Percentiles rank a stretch among this genome's conserved stretches.
Evolutionary conservation across 2,113 vertebrate genomes (phyloP).

Genomic region (Corydoras maculifer): DNA sequence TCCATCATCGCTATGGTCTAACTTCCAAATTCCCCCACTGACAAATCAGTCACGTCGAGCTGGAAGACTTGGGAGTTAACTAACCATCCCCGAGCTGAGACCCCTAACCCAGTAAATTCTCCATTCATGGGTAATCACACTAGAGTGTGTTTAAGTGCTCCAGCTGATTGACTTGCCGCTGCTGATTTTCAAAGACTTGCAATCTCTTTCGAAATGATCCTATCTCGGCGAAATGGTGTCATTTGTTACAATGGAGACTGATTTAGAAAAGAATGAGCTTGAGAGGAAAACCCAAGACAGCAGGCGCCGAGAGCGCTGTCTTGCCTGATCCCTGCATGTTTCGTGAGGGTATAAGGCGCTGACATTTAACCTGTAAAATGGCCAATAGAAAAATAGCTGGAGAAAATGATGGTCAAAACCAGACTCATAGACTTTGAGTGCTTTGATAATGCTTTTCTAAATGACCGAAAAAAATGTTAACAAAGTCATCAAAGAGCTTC

Average conservation of each 20-base stretch:
- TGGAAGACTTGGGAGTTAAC: conserved; percentile 25
- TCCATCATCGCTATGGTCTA: not conserved
- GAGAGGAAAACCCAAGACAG: conserved; percentile 14
- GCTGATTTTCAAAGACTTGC: conserved; percentile 44
- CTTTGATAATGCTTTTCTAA: too few relatives aligned
- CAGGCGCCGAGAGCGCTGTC: conserved; percentile 7
- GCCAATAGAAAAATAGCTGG: conserved; percentile 24
- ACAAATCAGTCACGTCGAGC: conserved; percentile 2
- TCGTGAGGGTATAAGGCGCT: conserved; percentile 28
- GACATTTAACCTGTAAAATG: conserved; percentile 25
- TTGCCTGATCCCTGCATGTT: conserved; percentile 16
- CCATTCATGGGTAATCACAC: conserved; percentile 39
- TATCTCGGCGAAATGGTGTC: conserved; percentile 35
- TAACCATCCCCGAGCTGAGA: conserved; percentile 25
- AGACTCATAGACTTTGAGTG: conserved; percentile 23
- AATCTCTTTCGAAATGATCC: conserved; percentile 42
- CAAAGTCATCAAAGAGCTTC: too few relatives aligned
- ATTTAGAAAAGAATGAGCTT: conserved; percentile 21
- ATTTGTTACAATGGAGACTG: conserved; percentile 42
- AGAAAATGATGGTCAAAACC: not conserved
- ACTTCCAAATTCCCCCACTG: conserved; percentile 17
- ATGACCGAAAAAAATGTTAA: too few relatives aligned
- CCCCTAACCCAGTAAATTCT: conserved; percentile 34
- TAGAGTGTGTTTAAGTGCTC: conserved; percentile 37
- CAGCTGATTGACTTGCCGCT: conserved; percentile 41